Base-by-base conservation (phyloP, 2,888 invertebrate genomes). In the Drosophila meridiana region DNA sequence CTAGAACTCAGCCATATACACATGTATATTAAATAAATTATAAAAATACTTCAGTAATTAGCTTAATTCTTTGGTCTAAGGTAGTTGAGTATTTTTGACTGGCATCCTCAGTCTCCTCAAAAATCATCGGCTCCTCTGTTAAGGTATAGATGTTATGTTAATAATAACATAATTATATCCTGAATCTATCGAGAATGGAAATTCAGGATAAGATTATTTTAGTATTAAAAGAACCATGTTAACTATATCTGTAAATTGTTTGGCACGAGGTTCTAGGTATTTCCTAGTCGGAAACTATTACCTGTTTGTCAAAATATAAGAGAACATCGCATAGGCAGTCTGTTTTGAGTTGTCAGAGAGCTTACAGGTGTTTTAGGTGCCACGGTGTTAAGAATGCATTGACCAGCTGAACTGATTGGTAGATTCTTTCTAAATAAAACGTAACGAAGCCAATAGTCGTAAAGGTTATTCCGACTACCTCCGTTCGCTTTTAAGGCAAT, bases 401-500 rank as follows among this genome's bases (percentile, higher is more conserved):
- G 30, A 4, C n/a, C 20, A 9, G 3, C 55, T 30, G 26, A 2
- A 28, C 8, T 53, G 36, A 28, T 38, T 26, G 20, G 34, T 45
- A 13, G 26, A 34, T 13, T 36, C 11, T 20, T 5, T 26, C 14
- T 38, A 61, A n/a, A 11, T 9, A 30, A 36, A 43, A 52, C n/a
- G 42, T 52, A 34, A 43, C 38, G 28, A 28, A 38, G 61, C 42
- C 53, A 45, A 14, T 30, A 28, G 36, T 30, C 38, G 9, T 14
- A 32, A 50, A 26, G 52, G 43, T 11, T 53, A 53, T 66, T 38
- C 52, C 30, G 2, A 62, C 11, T 36, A 50, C 28, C 30, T 61
- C 50, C 34, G 34, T 36, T 65, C 42, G 42, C 60, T 50, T 14
- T 43, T 36, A 2, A n/a, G 42, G 26, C 38, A 34, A 64, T 55